Base-by-base conservation (phyloP, 2,113 vertebrate genomes). In the Hyperopisus bebe region DNA sequence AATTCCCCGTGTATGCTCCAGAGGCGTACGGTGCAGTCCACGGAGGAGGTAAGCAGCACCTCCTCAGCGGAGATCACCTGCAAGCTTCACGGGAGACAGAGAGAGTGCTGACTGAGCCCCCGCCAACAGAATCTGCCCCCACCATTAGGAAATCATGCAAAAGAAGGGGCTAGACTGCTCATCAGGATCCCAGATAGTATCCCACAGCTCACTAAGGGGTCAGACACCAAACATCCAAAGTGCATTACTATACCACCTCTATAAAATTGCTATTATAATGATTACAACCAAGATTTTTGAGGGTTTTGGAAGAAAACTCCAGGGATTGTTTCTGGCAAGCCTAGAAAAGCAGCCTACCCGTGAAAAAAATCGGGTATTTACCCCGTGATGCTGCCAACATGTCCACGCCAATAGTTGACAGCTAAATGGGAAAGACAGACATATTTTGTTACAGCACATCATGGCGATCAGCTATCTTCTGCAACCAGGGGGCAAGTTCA, bases 31-130 rank as follows among this genome's bases (percentile, higher is more conserved):
- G 94, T 95, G 91, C 39, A 51, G 90, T 95, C 95, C 2, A 84
- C 44, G 15, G 96, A 95, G 6, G 92, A 95, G 0, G 94, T 96
- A 70, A 97, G 95, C 86, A 97, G 91, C 92, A 94, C 89, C 90
- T 92, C 93, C 85, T 96, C 94, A 91, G 92, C 93, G 91, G 95
- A 94, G 90, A 94, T 93, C 90, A 96, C 90, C 90, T 97, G 94
- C 91, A 96, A 89, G 70, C 95, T 95, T 87, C 80, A 92, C 86
- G 91, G 92, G 48, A 93, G 90, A 86, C 62, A 93, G 92, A 90
- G 88, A 74, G 31, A 89, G 39, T 39, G 1, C 48, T 53, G 35
- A 88, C 13, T 5, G 53, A 11, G 27, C 35, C 70, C 39, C 24
- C 0, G 13, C 27, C 3, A 53, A n/a, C 44, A 46, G 83, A 9